A percentile compares a stretch with the other conserved stretches of the same genome.
These are phyloP conservation scores for Poecilia picta DNA, from an alignment of 2,797 vertebrate genomes.

Conservation along the genomic window DNA sequence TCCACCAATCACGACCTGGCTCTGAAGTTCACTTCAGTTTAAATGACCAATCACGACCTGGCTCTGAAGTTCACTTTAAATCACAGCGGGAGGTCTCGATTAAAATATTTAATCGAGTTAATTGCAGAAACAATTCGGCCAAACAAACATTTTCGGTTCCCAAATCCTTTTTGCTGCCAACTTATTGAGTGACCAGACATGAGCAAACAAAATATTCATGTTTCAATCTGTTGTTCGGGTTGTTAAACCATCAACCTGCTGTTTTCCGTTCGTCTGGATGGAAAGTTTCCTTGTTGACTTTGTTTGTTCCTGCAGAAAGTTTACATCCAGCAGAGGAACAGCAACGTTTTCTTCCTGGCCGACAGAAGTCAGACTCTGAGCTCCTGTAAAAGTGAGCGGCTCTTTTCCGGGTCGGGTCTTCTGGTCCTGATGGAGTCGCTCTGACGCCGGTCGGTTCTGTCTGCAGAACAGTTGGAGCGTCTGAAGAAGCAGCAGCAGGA, in stretches of 20 bases:
- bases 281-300: neutral
- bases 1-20: neutral
- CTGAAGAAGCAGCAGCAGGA: constrained; percentile 89
- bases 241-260: no score
- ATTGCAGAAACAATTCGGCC: neutral
- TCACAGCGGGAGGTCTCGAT: neutral
- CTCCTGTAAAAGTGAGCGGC: constrained; percentile 82
- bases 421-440: neutral
- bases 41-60: neutral
- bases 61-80: neutral
- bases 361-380: constrained; percentile 86
- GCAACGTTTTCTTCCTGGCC: constrained; percentile 92
- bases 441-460: constrained; percentile 10
- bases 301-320: constrained; percentile 82
- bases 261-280: no score
- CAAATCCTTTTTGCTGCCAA: no score
- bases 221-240: no score
- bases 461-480: constrained; percentile 86
- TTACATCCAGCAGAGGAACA: constrained; percentile 92
- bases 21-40: neutral
- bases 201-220: no score
- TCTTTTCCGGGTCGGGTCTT: neutral
- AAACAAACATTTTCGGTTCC: neutral
- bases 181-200: no score
- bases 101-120: neutral